Conservation (phyloP, 2,888 invertebrate genomes). For the Sinelater perroti region DNA sequence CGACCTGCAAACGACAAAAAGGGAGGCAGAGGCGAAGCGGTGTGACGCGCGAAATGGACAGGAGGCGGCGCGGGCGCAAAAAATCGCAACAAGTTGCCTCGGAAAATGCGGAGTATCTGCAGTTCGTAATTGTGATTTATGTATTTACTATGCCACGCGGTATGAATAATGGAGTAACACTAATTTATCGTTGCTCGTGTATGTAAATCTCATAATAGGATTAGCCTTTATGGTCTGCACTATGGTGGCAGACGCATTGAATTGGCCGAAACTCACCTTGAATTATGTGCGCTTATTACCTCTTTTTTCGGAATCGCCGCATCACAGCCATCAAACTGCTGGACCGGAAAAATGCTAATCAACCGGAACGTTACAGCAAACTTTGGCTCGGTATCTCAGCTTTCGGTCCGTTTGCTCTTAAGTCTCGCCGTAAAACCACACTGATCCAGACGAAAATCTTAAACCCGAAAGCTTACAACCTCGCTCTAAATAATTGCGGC, state of each 20-base stretch:
- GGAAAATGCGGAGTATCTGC: constrained; percentile 35
- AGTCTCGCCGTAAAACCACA: too few species aligned
- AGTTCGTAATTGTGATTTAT: constrained; percentile 58
- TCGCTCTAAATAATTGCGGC: too few species aligned
- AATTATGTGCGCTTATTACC: constrained; percentile 23
- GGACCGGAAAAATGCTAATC: constrained; percentile 6
- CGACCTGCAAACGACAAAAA: too few species aligned
- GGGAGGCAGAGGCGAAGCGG: too few species aligned
- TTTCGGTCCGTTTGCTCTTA: too few species aligned
- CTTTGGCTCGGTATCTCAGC: too few species aligned
- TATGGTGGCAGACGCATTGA: constrained; percentile 46
- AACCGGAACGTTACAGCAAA: constrained; percentile 10
- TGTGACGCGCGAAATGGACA: constrained; percentile 6
- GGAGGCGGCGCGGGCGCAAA: constrained; percentile 8
- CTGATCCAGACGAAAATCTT: too few species aligned
- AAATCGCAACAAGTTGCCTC: constrained; percentile 24
- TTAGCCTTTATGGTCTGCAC: constrained; percentile 52
- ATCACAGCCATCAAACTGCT: constrained; percentile 8
- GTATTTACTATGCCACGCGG: constrained; percentile 53
- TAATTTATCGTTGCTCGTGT: constrained; percentile 58
- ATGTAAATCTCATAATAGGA: constrained; percentile 60
- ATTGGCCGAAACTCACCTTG: constrained; percentile 31
- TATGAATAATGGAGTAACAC: constrained; percentile 59
- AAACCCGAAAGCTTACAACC: too few species aligned
- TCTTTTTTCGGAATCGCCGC: constrained; percentile 15